Percentiles rank a stretch among this genome's conserved stretches.
Conservation (phyloP, 2,113 vertebrate species). For the Globicephala melas region DNA sequence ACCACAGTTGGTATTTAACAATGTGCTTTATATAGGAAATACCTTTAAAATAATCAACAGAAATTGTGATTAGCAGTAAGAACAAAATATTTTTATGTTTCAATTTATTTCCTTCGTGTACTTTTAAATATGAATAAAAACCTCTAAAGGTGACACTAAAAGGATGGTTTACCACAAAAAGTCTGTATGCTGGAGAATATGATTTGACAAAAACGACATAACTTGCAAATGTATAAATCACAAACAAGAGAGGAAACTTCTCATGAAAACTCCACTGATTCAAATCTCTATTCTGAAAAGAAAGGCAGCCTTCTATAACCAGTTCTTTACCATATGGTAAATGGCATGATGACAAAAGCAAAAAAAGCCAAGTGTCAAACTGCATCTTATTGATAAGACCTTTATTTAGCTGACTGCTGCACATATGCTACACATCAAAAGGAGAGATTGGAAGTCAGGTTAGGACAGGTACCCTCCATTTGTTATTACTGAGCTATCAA, state of each 20-base stretch:
- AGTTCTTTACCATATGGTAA: constrained; percentile 78
- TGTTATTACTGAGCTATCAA: constrained; percentile 70
- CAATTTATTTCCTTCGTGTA: constrained; percentile 9
- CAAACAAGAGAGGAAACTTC: constrained; percentile 5
- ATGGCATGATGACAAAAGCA: constrained; percentile 62
- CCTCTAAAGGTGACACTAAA: not conserved
- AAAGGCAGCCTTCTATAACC: constrained; percentile 58
- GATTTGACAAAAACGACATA: constrained; percentile 1
- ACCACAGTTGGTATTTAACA: not conserved
- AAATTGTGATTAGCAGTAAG: constrained; percentile 27
- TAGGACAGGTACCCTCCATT: constrained; percentile 60
- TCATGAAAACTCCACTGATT: constrained; percentile 37
- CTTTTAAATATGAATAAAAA: constrained; percentile 38
- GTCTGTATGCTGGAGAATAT: not conserved
- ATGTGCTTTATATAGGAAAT: constrained; percentile 16
- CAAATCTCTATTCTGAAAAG: constrained; percentile 52
- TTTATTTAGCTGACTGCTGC: constrained; percentile 74
- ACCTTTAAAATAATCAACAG: constrained; percentile 25
- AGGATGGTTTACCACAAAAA: not conserved
- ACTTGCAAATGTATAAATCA: constrained; percentile 39
- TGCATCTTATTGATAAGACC: constrained; percentile 76
- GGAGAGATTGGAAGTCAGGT: constrained; percentile 51
- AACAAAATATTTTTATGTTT: constrained; percentile 40
- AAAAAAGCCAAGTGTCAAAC: constrained; percentile 72
- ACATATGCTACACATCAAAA: constrained; percentile 78